Percentiles rank a stretch among this genome's conserved stretches.
Conservation (phyloP, 2,888 invertebrate genomes). For the Sesamia inferens region DNA sequence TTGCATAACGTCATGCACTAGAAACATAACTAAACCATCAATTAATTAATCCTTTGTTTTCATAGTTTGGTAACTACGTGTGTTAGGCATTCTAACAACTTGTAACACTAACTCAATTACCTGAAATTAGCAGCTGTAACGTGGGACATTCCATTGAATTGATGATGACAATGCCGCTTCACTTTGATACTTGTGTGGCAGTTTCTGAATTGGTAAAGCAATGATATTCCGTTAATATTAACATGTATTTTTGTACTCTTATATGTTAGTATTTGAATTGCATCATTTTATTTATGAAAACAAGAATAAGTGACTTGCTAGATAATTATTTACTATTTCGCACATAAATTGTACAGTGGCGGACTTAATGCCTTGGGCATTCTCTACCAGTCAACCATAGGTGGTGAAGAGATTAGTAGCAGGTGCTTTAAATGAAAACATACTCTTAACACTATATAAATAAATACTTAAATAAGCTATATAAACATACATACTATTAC, state of each 20-base stretch:
- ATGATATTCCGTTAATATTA: slow-evolving; percentile 16
- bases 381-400: too few relatives aligned
- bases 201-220: slow-evolving; percentile 38
- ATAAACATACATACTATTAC: too few relatives aligned
- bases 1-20: background rate
- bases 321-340: too few relatives aligned
- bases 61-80: slow-evolving; percentile 35
- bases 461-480: too few relatives aligned
- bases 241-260: background rate
- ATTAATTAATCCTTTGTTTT: slow-evolving; percentile 24
- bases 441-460: too few relatives aligned
- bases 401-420: too few relatives aligned
- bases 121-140: slow-evolving; percentile 44
- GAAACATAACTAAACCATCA: background rate
- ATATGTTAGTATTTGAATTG: background rate
- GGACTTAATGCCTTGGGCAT: too few relatives aligned
- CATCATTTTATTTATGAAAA: background rate
- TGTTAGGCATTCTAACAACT: slow-evolving; percentile 40
- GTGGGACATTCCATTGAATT: slow-evolving; percentile 51
- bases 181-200: slow-evolving; percentile 25
- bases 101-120: slow-evolving; percentile 41
- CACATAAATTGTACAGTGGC: too few relatives aligned
- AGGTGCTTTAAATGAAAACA: too few relatives aligned
- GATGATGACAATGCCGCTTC: slow-evolving; percentile 47
- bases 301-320: background rate